Evolutionary conservation across 1,140 invertebrate species (phyloP).

Genomic region (Ceratosolen fusciceps): DNA sequence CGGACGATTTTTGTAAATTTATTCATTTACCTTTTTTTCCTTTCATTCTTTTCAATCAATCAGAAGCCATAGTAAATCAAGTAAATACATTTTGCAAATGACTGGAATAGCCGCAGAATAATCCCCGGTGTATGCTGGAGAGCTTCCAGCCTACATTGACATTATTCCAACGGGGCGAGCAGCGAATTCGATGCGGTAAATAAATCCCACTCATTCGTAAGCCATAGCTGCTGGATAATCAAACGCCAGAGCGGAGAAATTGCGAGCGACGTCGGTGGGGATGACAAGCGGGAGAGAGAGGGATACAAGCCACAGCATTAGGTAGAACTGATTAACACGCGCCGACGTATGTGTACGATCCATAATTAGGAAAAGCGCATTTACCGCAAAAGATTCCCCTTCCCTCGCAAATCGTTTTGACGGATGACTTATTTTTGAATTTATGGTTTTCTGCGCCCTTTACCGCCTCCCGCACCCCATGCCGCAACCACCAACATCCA

Average conservation of each 20-base stretch:
- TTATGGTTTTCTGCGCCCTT: too few species aligned
- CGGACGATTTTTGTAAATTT: background rate
- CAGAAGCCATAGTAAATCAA: background rate
- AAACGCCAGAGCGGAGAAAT: conserved; percentile 42
- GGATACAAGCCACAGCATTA: conserved; percentile 29
- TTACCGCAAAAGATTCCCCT: conserved; percentile 1
- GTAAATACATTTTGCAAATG: background rate
- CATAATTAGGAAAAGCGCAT: conserved; percentile 43
- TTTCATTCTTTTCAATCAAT: background rate
- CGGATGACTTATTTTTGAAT: conserved; percentile 44
- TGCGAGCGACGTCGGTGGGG: background rate
- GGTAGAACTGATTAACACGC: conserved; percentile 46
- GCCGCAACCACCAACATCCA: too few species aligned
- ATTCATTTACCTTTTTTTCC: too few species aligned
- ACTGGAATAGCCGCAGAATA: background rate
- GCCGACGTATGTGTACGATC: conserved; percentile 46
- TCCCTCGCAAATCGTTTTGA: conserved; percentile 48
- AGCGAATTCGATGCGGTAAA: conserved; percentile 39
- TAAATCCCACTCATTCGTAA: conserved; percentile 51
- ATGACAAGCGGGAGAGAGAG: background rate
- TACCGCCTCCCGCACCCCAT: too few species aligned
- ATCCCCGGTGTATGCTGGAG: background rate
- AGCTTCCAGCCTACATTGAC: background rate
- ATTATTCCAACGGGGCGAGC: conserved; percentile 14
- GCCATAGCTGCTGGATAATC: conserved; percentile 45